Evolutionary conservation across 2,797 vertebrate species (phyloP).

Genomic region (Enteromius treurensis): DNA sequence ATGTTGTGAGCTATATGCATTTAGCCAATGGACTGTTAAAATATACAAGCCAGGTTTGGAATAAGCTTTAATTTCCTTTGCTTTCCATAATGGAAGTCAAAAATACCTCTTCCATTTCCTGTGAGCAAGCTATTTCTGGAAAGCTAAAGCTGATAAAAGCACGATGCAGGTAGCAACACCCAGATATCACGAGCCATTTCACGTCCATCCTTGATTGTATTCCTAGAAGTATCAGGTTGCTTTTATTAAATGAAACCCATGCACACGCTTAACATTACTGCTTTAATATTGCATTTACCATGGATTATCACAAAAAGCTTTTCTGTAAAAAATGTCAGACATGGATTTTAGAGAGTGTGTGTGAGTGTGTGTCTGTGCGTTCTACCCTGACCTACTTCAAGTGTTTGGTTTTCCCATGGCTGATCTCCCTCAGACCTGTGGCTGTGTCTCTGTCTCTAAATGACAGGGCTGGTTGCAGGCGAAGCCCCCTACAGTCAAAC

Average conservation of each 20-base stretch:
- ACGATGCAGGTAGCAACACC: conserved; percentile 70
- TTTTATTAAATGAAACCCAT: conserved; percentile 33
- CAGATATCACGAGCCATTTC: conserved; percentile 71
- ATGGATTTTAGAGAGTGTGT: neutral
- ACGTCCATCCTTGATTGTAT: conserved; percentile 54
- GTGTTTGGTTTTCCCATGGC: neutral
- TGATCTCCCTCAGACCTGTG: neutral
- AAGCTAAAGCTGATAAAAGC: conserved; percentile 65
- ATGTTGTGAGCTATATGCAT: conserved; percentile 1
- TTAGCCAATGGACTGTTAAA: conserved; percentile 17
- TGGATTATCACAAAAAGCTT: conserved; percentile 14
- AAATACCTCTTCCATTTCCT: conserved; percentile 71
- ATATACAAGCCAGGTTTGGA: neutral
- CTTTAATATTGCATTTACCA: conserved; percentile 3
- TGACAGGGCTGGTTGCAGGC: conserved; percentile 66
- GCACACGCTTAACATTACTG: conserved; percentile 41
- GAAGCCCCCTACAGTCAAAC: conserved; percentile 68
- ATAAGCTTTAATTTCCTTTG: conserved; percentile 33
- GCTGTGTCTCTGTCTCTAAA: conserved; percentile 52
- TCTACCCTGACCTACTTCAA: neutral
- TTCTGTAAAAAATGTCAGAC: neutral
- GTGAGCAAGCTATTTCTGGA: conserved; percentile 65
- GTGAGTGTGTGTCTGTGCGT: neutral
- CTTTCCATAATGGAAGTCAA: conserved; percentile 15
- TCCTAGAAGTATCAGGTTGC: conserved; percentile 24